These are phyloP conservation scores for Mormyrops attenuatus DNA, from an alignment of 2,797 vertebrate genomes.

Conservation along the genomic window DNA sequence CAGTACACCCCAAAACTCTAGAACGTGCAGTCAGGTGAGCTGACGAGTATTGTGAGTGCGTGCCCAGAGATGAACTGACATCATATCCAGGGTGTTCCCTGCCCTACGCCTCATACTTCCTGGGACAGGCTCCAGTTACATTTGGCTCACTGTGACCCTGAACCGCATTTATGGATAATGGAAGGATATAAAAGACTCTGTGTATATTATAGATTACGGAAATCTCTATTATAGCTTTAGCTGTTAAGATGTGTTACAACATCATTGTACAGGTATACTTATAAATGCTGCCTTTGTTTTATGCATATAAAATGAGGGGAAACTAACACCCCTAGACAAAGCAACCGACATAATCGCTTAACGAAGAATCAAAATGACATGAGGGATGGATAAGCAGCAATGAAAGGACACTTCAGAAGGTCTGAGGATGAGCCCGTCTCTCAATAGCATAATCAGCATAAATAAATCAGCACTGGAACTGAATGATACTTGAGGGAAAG, in stretches of 20 bases:
- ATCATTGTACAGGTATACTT: neutral
- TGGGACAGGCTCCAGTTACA: neutral
- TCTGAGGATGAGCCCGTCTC: neutral
- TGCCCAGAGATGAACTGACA: neutral
- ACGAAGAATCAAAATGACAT: neutral
- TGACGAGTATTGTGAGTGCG: neutral
- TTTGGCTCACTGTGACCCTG: neutral
- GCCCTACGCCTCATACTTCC: neutral
- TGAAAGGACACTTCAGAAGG: neutral
- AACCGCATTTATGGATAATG: neutral
- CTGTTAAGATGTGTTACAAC: neutral
- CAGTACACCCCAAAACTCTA: neutral
- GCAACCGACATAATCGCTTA: neutral
- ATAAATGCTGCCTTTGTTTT: neutral
- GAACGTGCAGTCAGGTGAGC: neutral
- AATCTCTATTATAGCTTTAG: neutral
- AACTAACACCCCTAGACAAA: neutral
- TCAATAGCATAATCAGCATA: neutral
- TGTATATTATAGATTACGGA: neutral
- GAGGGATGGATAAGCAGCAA: neutral
- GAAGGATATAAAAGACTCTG: neutral
- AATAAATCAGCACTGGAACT: neutral
- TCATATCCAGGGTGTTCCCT: neutral
- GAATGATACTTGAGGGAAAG: neutral
- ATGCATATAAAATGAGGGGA: neutral